Conservation (phyloP, 2,888 invertebrate species). For the Synanthedon vespiformis region DNA sequence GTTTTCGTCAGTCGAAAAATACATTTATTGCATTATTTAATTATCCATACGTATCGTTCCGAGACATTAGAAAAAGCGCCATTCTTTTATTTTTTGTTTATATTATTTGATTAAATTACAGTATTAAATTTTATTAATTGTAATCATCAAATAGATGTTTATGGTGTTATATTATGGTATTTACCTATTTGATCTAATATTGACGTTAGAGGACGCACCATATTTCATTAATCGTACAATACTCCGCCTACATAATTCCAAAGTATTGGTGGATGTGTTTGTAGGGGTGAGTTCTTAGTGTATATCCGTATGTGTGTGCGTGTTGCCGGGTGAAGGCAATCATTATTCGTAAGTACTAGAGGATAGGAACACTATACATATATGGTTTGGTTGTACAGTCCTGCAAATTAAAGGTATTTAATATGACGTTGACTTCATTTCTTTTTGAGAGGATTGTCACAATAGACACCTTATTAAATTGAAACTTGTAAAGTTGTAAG, state of each 20-base stretch:
- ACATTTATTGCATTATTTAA: too few relatives aligned
- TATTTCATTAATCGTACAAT: not conserved
- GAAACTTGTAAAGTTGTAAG: too few relatives aligned
- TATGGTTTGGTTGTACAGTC: conserved; percentile 21
- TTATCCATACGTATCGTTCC: too few relatives aligned
- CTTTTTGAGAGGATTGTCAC: too few relatives aligned
- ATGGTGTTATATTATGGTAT: too few relatives aligned
- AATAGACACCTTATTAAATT: too few relatives aligned
- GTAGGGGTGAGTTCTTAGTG: conserved; percentile 3
- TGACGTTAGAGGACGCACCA: not conserved
- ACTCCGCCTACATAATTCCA: not conserved
- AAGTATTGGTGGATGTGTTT: conserved; percentile 1
- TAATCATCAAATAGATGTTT: too few relatives aligned
- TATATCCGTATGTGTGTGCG: conserved; percentile 12
- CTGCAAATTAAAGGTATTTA: not conserved
- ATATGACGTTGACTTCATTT: not conserved
- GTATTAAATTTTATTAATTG: too few relatives aligned
- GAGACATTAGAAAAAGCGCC: not conserved
- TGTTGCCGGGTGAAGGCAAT: conserved; percentile 29
- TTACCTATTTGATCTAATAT: too few relatives aligned
- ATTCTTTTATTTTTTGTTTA: not conserved
- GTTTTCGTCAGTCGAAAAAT: too few relatives aligned
- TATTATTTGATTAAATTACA: too few relatives aligned
- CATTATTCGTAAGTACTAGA: conserved; percentile 50
- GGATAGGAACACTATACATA: conserved; percentile 32